These are phyloP conservation scores for Mesoligia furuncula DNA, from an alignment of 2,888 invertebrate species.

Conservation along the genomic window DNA sequence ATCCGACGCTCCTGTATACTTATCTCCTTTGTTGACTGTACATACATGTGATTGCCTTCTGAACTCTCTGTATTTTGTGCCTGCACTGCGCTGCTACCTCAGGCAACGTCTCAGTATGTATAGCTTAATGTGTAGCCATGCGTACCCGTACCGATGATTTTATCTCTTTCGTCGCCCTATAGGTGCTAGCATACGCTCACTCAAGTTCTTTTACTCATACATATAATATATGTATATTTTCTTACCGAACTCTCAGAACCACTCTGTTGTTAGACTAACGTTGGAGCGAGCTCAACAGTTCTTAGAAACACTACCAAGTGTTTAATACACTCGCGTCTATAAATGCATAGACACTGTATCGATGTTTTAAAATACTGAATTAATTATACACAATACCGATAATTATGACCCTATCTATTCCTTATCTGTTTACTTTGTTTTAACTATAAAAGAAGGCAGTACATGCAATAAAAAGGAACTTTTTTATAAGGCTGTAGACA, in stretches of 20 bases:
- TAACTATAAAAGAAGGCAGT: slow-evolving; percentile 73
- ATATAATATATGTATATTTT: not conserved
- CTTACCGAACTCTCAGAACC: slow-evolving; percentile 16
- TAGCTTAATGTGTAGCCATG: no score
- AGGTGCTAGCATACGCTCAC: not conserved
- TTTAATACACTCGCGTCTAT: slow-evolving; percentile 31
- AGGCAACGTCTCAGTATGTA: no score
- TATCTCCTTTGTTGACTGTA: no score
- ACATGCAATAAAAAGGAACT: slow-evolving; percentile 71
- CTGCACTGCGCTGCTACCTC: no score
- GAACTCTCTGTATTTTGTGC: no score
- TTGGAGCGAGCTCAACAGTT: not conserved
- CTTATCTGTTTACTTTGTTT: slow-evolving; percentile 76
- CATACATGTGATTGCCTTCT: no score
- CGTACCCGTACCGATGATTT: no score
- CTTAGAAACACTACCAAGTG: not conserved
- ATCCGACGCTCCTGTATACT: no score
- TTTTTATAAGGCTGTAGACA: slow-evolving; percentile 73
- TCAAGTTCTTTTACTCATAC: not conserved
- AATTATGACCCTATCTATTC: slow-evolving; percentile 63
- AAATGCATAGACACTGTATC: slow-evolving; percentile 48
- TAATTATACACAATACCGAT: slow-evolving; percentile 64
- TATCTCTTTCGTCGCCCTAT: no score
- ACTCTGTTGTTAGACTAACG: not conserved
- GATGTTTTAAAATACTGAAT: slow-evolving; percentile 55